phyloP scores from a whole-genome alignment of 2,797 vertebrate genomes.

The Allobates femoralis region DNA sequence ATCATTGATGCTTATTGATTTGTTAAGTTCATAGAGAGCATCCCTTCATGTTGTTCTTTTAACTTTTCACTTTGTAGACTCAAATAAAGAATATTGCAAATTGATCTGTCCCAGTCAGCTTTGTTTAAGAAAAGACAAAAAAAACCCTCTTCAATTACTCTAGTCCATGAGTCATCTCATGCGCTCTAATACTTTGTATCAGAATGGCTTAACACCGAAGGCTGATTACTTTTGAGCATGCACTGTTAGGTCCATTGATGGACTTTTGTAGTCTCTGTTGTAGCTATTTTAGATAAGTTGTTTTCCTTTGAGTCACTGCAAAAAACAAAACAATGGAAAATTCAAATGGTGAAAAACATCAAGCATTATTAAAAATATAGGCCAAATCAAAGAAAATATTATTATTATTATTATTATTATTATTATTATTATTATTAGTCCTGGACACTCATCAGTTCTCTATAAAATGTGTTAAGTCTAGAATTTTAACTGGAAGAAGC shows the following conservation, averaged over 20 bases:
- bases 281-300: constrained; percentile 63
- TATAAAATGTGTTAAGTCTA: no score
- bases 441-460: no score
- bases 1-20: constrained; percentile 96
- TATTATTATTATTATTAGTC: no score
- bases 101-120: constrained; percentile 89
- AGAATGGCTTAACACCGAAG: constrained; percentile 84
- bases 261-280: constrained; percentile 89
- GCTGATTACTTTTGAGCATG: constrained; percentile 86
- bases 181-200: constrained; percentile 75
- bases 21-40: constrained; percentile 87
- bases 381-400: not conserved
- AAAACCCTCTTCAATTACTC: constrained; percentile 77
- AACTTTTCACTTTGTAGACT: constrained; percentile 92
- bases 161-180: constrained; percentile 75
- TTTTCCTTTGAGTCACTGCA: not conserved
- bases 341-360: not conserved
- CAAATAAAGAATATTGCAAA: constrained; percentile 92
- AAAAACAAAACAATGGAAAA: no score
- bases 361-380: not conserved
- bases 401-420: no score
- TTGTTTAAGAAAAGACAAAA: constrained; percentile 76
- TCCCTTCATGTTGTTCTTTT: constrained; percentile 92
- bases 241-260: constrained; percentile 83
- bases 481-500: no score